phyloP scores from a whole-genome alignment of 2,797 vertebrate species.

The Tenualosa ilisha region DNA sequence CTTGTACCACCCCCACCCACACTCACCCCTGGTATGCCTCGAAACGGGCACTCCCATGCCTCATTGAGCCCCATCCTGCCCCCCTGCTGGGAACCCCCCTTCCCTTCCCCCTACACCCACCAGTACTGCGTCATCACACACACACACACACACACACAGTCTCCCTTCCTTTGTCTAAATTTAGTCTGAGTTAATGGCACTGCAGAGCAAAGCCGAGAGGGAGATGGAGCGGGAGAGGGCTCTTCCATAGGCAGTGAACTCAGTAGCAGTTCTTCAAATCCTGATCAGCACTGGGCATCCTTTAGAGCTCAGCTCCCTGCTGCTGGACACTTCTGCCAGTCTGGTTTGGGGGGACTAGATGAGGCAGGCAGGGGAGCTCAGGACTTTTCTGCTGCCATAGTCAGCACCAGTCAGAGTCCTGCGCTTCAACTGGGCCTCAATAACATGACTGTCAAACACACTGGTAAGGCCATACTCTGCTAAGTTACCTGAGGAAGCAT shows the following conservation, averaged over 20 bases:
- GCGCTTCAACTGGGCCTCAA: no score
- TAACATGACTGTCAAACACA: no score
- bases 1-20: constrained; percentile 59
- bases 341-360: no score
- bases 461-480: no score
- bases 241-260: background rate
- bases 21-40: constrained; percentile 56
- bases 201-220: background rate
- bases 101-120: background rate
- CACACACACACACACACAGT: background rate
- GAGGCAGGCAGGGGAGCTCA: no score
- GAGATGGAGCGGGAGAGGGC: no score
- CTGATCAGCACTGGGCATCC: background rate
- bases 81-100: background rate
- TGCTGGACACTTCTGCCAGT: background rate
- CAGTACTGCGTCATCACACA: background rate
- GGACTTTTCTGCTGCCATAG: no score
- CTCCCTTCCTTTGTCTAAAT: constrained; percentile 27
- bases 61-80: constrained; percentile 63
- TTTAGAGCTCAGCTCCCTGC: background rate
- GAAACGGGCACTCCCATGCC: constrained; percentile 65
- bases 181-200: constrained; percentile 3
- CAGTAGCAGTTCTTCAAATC: background rate
- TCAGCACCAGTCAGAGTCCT: no score
- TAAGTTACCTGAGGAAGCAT: no score